A percentile compares a stretch with the other conserved stretches of the same genome.
Conservation (phyloP, 2,113 vertebrate genomes). For the Chamaea fasciata region DNA sequence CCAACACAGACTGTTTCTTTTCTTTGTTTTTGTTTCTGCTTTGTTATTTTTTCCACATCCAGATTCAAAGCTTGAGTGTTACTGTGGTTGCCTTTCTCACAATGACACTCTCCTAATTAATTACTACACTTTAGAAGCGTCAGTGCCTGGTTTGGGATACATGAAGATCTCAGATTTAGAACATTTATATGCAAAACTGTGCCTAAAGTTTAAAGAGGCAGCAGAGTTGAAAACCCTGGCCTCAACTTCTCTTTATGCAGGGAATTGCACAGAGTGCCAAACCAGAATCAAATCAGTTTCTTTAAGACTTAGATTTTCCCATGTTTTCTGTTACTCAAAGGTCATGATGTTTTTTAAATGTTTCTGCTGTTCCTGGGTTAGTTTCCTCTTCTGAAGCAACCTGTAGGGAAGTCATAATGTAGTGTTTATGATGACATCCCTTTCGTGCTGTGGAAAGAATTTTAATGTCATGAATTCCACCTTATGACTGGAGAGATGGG, state of each 20-base stretch:
- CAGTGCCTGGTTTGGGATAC: background rate
- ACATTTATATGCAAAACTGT: background rate
- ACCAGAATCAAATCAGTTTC: conserved; percentile 32
- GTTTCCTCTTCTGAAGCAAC: conserved; percentile 26
- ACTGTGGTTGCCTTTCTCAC: conserved; percentile 13
- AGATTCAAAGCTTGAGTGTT: background rate
- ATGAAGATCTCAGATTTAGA: background rate
- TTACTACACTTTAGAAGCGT: background rate
- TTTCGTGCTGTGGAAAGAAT: conserved; percentile 42
- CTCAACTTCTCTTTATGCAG: background rate
- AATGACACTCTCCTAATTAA: conserved; percentile 1
- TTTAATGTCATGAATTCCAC: conserved; percentile 45
- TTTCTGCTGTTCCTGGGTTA: conserved; percentile 18
- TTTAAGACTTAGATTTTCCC: conserved; percentile 54
- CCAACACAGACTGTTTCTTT: conserved; percentile 22
- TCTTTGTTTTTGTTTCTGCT: conserved; percentile 43
- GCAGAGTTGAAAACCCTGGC: background rate
- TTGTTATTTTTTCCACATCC: conserved; percentile 42
- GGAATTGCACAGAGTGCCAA: conserved; percentile 15
- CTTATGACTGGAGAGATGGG: conserved; percentile 15
- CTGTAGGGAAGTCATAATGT: conserved; percentile 29
- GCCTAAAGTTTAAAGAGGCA: background rate
- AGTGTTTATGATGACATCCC: conserved; percentile 40
- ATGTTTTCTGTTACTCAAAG: conserved; percentile 54
- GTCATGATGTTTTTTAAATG: conserved; percentile 51